phyloP scores from a whole-genome alignment of 2,888 invertebrate genomes.

The Osmoderma eremita region DNA sequence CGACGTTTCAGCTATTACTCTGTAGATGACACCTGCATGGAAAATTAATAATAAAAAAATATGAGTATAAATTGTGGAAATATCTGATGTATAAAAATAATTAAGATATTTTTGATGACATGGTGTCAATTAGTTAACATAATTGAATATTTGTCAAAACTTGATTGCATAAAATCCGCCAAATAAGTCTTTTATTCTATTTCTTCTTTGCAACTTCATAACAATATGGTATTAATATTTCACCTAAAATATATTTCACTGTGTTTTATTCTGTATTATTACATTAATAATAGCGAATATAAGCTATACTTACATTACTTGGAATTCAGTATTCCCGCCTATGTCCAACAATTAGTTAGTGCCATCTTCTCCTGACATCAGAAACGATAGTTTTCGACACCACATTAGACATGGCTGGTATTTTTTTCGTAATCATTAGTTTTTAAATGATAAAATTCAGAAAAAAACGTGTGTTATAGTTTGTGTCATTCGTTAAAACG shows the following conservation, averaged over 20 bases:
- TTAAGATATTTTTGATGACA: not conserved
- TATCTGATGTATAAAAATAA: too few species aligned
- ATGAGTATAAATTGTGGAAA: too few species aligned
- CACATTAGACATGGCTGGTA: conserved; percentile 52
- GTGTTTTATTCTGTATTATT: too few species aligned
- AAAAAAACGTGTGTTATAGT: conserved; percentile 44
- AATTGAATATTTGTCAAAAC: too few species aligned
- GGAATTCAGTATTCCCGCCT: conserved; percentile 20
- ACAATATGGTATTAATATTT: too few species aligned
- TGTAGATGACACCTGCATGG: too few species aligned
- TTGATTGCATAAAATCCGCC: too few species aligned
- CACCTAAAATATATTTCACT: not conserved
- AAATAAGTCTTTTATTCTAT: too few species aligned
- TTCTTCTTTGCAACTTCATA: too few species aligned
- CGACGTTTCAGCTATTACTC: too few species aligned
- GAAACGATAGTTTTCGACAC: conserved; percentile 38
- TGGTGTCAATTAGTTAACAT: too few species aligned
- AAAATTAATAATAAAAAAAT: too few species aligned
- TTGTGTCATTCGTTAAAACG: conserved; percentile 44
- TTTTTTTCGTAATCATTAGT: conserved; percentile 53
- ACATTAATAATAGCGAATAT: not conserved
- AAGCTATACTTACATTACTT: not conserved
- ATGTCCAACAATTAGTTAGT: conserved; percentile 5
- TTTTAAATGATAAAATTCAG: conserved; percentile 48
- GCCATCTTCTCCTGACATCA: conserved; percentile 33